Evolutionary conservation across 2,797 vertebrate species (phyloP).

Genomic region (Onychomys arenicola): DNA sequence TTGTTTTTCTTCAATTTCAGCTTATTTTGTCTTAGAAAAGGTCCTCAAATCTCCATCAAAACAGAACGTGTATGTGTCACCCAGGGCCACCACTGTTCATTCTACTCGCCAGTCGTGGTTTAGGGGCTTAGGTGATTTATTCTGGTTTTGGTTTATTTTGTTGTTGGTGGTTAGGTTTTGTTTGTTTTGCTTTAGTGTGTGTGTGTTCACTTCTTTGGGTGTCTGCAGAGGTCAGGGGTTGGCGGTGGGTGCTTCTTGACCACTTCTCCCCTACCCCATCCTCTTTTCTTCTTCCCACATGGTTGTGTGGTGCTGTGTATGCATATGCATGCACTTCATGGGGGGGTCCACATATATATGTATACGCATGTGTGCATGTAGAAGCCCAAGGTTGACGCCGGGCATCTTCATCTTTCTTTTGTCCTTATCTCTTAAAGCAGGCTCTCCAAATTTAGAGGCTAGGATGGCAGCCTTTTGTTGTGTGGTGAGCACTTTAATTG

Average conservation of each 20-base stretch:
- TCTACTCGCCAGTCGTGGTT: neutral
- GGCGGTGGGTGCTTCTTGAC: neutral
- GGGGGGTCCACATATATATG: neutral
- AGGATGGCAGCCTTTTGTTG: neutral
- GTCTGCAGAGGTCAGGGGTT: neutral
- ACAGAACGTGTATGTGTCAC: neutral
- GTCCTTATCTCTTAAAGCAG: neutral
- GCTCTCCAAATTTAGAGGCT: neutral
- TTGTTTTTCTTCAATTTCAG: conserved; percentile 7
- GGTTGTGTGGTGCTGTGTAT: neutral
- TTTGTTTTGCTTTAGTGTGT: neutral
- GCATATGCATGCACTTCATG: neutral
- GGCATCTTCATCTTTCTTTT: neutral
- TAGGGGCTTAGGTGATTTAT: neutral
- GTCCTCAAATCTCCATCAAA: neutral
- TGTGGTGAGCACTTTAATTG: neutral
- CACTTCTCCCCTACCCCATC: neutral
- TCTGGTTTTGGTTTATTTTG: neutral
- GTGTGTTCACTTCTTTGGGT: neutral
- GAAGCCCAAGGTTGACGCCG: neutral
- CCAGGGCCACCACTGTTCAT: neutral
- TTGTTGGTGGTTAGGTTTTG: neutral
- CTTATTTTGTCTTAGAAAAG: neutral
- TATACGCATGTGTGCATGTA: too few relatives aligned
- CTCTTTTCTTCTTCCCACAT: neutral